Conservation (phyloP, 1,140 invertebrate species). For the Zaprionus taronus region DNA sequence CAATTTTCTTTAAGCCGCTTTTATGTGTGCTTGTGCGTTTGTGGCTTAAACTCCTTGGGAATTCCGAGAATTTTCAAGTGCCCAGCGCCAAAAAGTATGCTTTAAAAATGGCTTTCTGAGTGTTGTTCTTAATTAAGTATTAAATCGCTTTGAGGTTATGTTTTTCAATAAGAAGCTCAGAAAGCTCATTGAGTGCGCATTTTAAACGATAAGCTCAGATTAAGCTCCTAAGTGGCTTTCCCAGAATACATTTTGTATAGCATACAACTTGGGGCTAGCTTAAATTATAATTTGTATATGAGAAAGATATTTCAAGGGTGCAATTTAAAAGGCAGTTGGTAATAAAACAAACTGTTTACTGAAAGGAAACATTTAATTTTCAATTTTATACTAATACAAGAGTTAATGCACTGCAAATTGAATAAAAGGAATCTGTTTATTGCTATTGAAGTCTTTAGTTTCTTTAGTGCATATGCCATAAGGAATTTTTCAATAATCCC, state of each 20-base stretch:
- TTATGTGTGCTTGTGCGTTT: neutral
- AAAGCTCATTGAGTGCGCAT: neutral
- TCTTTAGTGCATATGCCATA: neutral
- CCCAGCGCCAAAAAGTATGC: neutral
- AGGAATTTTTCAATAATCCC: slow-evolving; percentile 3
- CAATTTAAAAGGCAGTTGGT: too few species aligned
- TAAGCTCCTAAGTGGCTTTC: neutral
- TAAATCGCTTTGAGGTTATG: neutral
- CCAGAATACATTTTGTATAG: neutral
- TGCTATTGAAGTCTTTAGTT: neutral
- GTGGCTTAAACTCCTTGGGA: slow-evolving; percentile 13
- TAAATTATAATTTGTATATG: neutral
- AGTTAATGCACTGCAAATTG: neutral
- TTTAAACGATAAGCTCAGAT: neutral
- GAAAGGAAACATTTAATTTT: too few species aligned
- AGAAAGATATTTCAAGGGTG: neutral
- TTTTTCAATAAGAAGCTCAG: slow-evolving; percentile 2
- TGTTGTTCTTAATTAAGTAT: slow-evolving; percentile 10
- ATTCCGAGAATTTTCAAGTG: slow-evolving; percentile 6
- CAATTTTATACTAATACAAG: too few species aligned
- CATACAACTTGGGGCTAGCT: neutral
- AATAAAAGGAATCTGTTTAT: neutral
- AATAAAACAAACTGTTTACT: too few species aligned
- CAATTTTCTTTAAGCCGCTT: slow-evolving; percentile 7
- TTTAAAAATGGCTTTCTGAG: slow-evolving; percentile 2